Evolutionary conservation across 2,888 invertebrate species (phyloP).

Genomic region (Drosophila cognata): DNA sequence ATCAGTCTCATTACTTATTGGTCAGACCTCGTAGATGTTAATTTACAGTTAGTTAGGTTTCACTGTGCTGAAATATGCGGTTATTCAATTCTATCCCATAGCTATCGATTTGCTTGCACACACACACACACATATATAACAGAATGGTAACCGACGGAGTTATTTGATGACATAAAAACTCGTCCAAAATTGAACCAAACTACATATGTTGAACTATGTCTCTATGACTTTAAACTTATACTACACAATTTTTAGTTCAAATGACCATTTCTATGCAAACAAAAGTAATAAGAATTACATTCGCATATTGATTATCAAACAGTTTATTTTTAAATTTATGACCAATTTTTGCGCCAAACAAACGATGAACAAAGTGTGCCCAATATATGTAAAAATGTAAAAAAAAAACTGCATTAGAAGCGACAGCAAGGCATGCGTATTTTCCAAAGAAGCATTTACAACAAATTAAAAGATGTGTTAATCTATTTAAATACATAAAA

Average conservation of each 20-base stretch:
- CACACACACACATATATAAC: neutral
- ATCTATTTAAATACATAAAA: too few relatives aligned
- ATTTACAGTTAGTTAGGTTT: neutral
- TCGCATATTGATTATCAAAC: neutral
- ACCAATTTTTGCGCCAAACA: slow-evolving; percentile 23
- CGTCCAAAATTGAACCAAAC: neutral
- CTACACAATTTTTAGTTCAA: neutral
- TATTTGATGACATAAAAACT: neutral
- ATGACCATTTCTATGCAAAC: neutral
- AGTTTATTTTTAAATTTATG: neutral
- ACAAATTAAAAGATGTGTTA: neutral
- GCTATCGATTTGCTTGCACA: neutral
- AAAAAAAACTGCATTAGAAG: neutral
- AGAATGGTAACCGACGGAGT: neutral
- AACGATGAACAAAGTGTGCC: slow-evolving; percentile 8
- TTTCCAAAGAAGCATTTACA: neutral
- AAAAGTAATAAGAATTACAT: neutral
- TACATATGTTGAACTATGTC: neutral
- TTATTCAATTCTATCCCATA: neutral
- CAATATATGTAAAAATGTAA: neutral
- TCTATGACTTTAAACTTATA: neutral
- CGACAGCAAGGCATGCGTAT: neutral
- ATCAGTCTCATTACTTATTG: too few relatives aligned
- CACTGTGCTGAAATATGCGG: neutral
- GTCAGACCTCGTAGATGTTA: neutral